Evolutionary conservation across 2,888 invertebrate species (phyloP), one percentile per base, ranked within the genome.

Genomic region (Busseola fusca): DNA sequence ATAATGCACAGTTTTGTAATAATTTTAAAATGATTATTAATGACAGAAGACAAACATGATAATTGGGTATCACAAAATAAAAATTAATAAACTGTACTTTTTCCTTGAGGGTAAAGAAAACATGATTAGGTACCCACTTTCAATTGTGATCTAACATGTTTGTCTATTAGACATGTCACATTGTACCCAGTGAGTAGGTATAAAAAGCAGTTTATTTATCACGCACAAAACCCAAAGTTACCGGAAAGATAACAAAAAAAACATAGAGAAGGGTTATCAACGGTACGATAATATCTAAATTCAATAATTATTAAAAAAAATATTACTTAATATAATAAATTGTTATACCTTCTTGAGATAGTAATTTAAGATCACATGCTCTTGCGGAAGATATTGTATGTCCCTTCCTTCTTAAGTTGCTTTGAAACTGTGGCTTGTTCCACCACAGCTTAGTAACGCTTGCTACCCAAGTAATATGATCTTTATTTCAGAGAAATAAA

Each of bases 401-500:
- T 48, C 9, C 10, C 25, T 21, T 25, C 14, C 27, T 54, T 37
- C 18, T 54, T 69, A 14, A 37, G 14, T 69, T 21, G 16, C 75
- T 54, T 40, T 9, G 1, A 65, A 25, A 66, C 21, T 42, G 25
- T 25, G 18, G 6, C 37, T 58, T 69, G 25, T 45, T 63, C 9
- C 27, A 64, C 45, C 45, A 64, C 56, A 37, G 16, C 16, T 64
- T 60, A 72, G 57, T 42, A 69, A 57, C 16, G 50, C 21, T 69
- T 62, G 59, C 40, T 40, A 50, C 37, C 7, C 10, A 78, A 45
- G 80, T 69, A 80, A 80, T 80, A 58, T 62, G 69, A 69, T 25
- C 45, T 69, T 80, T 76, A 70, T 76, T 67, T 48, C 12, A 50
- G 18, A 3, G 21, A 50, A 76, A 80, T 76, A 80, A 67, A 80